Base-by-base conservation (phyloP, 1,140 invertebrate genomes). In the Caenorhabditis tropicalis region DNA sequence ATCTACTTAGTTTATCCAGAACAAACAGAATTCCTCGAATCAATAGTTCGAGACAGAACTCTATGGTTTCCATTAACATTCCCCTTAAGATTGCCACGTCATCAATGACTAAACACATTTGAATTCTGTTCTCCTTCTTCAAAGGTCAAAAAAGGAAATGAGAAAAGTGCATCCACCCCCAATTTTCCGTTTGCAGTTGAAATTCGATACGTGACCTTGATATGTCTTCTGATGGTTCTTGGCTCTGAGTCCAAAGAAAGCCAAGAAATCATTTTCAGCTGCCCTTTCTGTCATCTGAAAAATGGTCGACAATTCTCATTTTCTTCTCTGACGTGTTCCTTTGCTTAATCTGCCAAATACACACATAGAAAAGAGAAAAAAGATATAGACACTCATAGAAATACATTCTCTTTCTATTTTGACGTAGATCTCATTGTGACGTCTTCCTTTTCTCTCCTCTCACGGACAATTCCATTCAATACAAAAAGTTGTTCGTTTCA, bases 401-500 rank as follows among this genome's bases (percentile, higher is more conserved):
- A 2, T 29, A 29, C 24, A 12, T 15, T 27, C 53, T 58, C 15
- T 16, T 58, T 58, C 15, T 58, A 58, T 65, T 65, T 36, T 74
- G 65, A 74, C 65, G 65, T 74, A 39, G 3, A 43, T 74, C n/a
- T 15, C 36, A 46, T 74, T 43, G 65, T 74, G 65, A 74, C 65
- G 65, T 43, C 65, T 74, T 74, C 36, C n/a, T 43, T 43, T 43
- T 43, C 39, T 43, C 39, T 43, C 12, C 39, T 6, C 39, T 43
- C 5, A 5, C 12, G 39, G 29, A 36, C 9, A 36, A 65, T 3
- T 33, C 12, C 15, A 6, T 19, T 2, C n/a, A 16, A 36, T 33
- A 56, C 24, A 56, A 16, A 19, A 51, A 19, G 15, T 15, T 27
- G 21, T 27, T 27, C 21, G 24, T 24, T 56, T 56, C 49, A n/a